Evolutionary conservation across 2,797 vertebrate species (phyloP), one percentile per base, ranked within the genome.

Genomic region (Peromyscus melanophrys): DNA sequence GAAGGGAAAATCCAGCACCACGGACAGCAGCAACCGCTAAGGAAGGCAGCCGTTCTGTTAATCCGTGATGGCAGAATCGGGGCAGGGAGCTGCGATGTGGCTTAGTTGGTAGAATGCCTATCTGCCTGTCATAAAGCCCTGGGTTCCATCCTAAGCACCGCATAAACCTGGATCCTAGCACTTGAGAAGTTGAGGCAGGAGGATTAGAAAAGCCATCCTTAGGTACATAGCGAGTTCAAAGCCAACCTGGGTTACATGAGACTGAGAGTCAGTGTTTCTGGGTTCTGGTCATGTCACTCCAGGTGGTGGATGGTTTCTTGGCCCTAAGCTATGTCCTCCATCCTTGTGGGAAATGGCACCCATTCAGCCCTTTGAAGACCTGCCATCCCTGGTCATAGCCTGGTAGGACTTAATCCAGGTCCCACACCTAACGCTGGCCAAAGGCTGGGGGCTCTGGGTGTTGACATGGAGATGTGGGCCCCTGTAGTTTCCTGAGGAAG

Each of bases 61-160:
- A 1, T 21, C 7, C 1, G 12, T 2, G 13, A 31, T 0, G 3
- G 81, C 1, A 27, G 55, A 81, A 37, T 4, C 4, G 9, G 34
- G n/a, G n/a, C 27, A 13, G 23, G 25, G 67, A 55, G 23, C n/a
- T 19, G 67, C 40, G 49, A 31, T 40, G 1, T 13, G 49, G n/a
- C 13, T 57, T 21, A 23, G 52, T 40, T 17, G 25, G n/a, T 75
- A 31, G 49, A 57, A 17, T 40, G 34, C 13, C 46, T 46, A 9
- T 10, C 37, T 25, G 37, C 4, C 40, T 73, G 71, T 9, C 4
- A 2, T 73, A 21, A 88, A 21, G 86, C 17, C 16, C 69, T 75
- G 17, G 52, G 37, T 57, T 73, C 34, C 23, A 57, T 55, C 25
- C 34, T 25, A 55, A 27, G 9, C 14, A 40, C 25, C 27, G n/a